A percentile compares a stretch with the other conserved stretches of the same genome.
Conservation (phyloP, 2,888 invertebrate genomes). For the Melanostoma scalare region DNA sequence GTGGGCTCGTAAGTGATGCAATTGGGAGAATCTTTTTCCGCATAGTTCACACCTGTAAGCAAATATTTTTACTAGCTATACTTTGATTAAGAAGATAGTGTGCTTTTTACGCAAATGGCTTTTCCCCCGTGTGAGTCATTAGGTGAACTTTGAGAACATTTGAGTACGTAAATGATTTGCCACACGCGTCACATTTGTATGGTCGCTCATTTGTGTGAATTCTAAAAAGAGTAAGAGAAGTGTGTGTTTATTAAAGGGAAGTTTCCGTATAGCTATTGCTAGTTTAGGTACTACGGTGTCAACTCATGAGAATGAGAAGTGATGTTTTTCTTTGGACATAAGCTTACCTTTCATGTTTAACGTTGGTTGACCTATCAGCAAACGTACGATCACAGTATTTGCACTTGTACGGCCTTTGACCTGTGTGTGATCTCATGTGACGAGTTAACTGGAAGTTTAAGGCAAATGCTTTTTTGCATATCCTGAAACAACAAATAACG, state of each 20-base stretch:
- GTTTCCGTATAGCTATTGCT: too few relatives aligned
- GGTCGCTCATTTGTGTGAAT: conserved; percentile 81
- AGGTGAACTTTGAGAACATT: conserved; percentile 80
- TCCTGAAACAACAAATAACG: conserved; percentile 74
- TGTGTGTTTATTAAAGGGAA: background rate
- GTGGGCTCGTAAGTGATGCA: conserved; percentile 81
- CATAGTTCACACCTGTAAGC: conserved; percentile 78
- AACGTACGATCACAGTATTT: conserved; percentile 80
- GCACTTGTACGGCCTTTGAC: conserved; percentile 80
- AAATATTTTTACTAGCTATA: background rate
- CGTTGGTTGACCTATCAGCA: conserved; percentile 80
- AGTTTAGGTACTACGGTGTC: too few relatives aligned
- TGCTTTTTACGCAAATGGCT: conserved; percentile 77
- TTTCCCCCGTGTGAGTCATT: conserved; percentile 81
- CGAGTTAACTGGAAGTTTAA: conserved; percentile 81
- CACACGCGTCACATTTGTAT: conserved; percentile 79
- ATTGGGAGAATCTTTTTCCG: conserved; percentile 79
- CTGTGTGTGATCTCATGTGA: conserved; percentile 81
- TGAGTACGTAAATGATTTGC: conserved; percentile 80
- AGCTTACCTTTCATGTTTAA: conserved; percentile 80
- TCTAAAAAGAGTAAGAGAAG: conserved; percentile 72
- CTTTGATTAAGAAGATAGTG: background rate
- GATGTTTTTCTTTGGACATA: background rate
- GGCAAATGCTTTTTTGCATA: conserved; percentile 80
- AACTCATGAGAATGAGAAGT: too few relatives aligned